Evolutionary conservation across 1,140 invertebrate species (phyloP).

Genomic region (Schlechtendalia chinensis): DNA sequence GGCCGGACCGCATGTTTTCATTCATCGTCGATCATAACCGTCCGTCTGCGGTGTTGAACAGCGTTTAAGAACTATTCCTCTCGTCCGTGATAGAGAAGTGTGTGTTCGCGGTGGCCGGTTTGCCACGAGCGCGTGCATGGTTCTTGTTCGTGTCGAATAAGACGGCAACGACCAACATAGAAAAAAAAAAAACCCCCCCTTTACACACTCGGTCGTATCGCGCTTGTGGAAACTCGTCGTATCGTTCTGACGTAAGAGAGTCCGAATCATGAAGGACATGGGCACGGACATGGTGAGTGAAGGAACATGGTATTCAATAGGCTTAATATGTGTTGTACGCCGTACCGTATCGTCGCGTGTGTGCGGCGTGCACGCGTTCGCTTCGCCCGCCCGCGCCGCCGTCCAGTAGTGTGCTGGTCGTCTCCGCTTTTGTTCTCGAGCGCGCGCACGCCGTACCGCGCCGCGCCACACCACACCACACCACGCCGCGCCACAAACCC

Average conservation of each 20-base stretch:
- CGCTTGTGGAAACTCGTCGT: no score
- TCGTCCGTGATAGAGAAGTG: no score
- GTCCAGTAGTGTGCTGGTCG: neutral
- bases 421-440: constrained; percentile 29
- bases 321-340: no score
- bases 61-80: neutral
- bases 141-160: neutral
- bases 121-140: neutral
- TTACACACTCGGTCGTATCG: neutral
- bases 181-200: neutral
- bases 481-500: no score
- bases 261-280: constrained; percentile 48
- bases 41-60: neutral
- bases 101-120: neutral
- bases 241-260: constrained; percentile 6
- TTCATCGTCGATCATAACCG: neutral
- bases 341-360: no score
- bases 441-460: neutral
- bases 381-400: no score
- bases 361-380: no score
- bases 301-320: no score
- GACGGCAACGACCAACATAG: no score
- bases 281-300: constrained; percentile 44
- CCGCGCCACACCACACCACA: no score
- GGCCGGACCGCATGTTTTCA: neutral